A percentile compares a stretch with the other conserved stretches of the same genome.
phyloP scores from a whole-genome alignment of 2,888 invertebrate genomes.

The Cephus spinipes region DNA sequence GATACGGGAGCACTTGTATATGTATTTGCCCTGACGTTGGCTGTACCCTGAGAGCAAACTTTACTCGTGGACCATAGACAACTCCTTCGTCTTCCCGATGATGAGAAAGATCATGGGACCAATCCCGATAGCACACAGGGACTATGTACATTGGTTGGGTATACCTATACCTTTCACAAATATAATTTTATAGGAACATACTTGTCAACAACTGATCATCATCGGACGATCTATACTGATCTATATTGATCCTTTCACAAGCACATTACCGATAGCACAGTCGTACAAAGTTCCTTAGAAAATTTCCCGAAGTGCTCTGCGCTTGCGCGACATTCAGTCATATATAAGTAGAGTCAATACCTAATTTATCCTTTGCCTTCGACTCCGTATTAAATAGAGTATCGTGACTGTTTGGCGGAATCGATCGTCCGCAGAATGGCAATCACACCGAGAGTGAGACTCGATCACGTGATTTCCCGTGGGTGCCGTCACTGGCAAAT shows the following conservation, averaged over 20 bases:
- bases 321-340: background rate
- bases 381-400: conserved; percentile 49
- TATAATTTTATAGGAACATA: background rate
- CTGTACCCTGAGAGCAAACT: background rate
- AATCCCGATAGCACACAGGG: background rate
- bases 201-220: background rate
- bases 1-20: background rate
- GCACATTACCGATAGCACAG: background rate
- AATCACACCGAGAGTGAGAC: conserved; percentile 54
- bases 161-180: too few species aligned
- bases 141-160: background rate
- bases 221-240: background rate
- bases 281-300: background rate
- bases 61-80: background rate
- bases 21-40: background rate
- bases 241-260: background rate
- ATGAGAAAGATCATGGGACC: background rate
- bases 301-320: background rate
- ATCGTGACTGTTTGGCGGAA: conserved; percentile 48
- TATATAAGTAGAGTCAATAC: conserved; percentile 5
- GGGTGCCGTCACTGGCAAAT: conserved; percentile 60
- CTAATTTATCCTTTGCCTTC: conserved; percentile 13
- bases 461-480: conserved; percentile 63
- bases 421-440: conserved; percentile 57
- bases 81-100: background rate